Percentiles rank a stretch among this genome's conserved stretches.
These are phyloP conservation scores for Ephialtes manifestator DNA, from an alignment of 2,888 invertebrate species.

Conservation along the genomic window DNA sequence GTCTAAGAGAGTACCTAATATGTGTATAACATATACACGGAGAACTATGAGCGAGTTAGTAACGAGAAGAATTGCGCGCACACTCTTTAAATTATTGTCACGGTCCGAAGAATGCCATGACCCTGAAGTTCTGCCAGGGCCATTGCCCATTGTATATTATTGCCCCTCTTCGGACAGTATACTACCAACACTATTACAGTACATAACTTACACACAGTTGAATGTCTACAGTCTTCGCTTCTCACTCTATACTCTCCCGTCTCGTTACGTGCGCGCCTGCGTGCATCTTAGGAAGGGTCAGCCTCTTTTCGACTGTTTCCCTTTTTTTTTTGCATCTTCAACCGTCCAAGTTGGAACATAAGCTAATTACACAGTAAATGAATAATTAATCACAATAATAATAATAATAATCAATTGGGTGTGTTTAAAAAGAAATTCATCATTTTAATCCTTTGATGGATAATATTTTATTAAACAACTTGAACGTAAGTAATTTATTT, in stretches of 20 bases:
- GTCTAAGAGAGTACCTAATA: conserved; percentile 37
- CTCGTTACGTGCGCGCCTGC: neutral
- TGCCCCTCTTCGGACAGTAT: neutral
- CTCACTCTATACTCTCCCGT: conserved; percentile 4
- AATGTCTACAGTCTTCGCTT: neutral
- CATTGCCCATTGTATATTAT: conserved; percentile 38
- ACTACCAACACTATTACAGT: neutral
- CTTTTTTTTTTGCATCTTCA: neutral
- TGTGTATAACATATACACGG: neutral
- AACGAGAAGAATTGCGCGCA: conserved; percentile 2
- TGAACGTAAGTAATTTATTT: too few species aligned
- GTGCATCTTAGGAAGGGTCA: neutral
- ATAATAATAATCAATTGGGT: too few species aligned
- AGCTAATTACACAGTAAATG: neutral
- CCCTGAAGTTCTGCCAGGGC: conserved; percentile 49
- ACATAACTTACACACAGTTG: neutral
- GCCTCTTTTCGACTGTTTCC: neutral
- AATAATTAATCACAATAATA: neutral
- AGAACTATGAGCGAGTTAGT: neutral
- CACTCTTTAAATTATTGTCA: conserved; percentile 52
- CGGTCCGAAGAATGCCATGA: conserved; percentile 43
- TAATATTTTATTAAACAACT: too few species aligned
- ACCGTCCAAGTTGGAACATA: neutral
- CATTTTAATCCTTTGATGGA: too few species aligned
- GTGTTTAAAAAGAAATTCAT: too few species aligned